Evolutionary conservation across 2,797 vertebrate genomes (phyloP), one percentile per base, ranked within the genome.

Genomic region (Gobio occitaniae): DNA sequence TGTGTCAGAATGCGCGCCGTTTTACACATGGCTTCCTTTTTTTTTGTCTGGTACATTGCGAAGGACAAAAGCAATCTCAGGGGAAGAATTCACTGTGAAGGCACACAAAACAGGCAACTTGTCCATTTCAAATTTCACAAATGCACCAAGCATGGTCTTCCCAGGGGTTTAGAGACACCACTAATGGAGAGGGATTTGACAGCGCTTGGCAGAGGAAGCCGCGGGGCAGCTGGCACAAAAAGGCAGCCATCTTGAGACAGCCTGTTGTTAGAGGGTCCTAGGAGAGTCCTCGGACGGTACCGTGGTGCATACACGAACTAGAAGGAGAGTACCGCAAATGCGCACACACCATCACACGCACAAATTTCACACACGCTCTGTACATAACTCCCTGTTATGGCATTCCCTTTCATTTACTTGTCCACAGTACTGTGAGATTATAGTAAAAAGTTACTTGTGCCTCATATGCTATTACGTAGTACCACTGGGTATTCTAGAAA

Each of bases 51-150:
- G 78, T 66, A 78, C 72, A 83, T 41, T 77, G 72, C 75, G 36
- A 84, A 86, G 47, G 84, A 84, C 47, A 69, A 87, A 75, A 84
- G 79, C 74, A 66, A 82, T 82, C 84, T 92, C 86, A 87, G 44
- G 56, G 84, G 78, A 76, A 68, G 89, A 91, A 86, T 90, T 91
- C 88, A 90, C 91, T 90, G 91, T 90, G 93, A 95, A 96, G 95
- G 95, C 95, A 96, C 95, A 94, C 93, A 93, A 93, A 92, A 94
- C 90, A 91, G 94, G 93, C 93, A 92, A 93, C 92, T 94, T 90
- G 90, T 91, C 92, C 89, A 87, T 91, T 86, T 93, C 86, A 88
- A 88, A 82, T 82, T 69, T 86, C 71, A 65, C 77, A 83, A 86
- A 81, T 72, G 63, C 70, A 86, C 82, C 76, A 29, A 71, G 63